These are phyloP conservation scores for Halcyon leucocephala DNA, from an alignment of 2,797 vertebrate genomes.

Conservation along the genomic window DNA sequence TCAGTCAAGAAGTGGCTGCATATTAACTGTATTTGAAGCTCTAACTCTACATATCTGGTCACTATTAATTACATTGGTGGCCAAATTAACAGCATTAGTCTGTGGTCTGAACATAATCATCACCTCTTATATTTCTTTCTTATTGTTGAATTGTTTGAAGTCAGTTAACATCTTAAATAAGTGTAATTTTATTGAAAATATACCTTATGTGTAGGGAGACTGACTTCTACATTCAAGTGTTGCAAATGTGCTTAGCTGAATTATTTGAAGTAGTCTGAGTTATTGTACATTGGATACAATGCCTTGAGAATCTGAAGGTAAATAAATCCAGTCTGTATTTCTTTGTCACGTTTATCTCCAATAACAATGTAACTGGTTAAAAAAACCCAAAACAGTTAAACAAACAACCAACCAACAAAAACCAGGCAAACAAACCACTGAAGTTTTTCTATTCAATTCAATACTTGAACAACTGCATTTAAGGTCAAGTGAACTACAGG, in stretches of 20 bases:
- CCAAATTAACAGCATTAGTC: neutral
- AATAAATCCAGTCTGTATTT: neutral
- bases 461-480: neutral
- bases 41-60: neutral
- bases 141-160: neutral
- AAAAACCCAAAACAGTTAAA: neutral
- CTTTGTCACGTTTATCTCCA: neutral
- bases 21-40: neutral
- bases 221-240: neutral
- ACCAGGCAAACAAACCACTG: neutral
- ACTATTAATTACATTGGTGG: neutral
- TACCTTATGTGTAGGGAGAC: neutral
- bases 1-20: neutral
- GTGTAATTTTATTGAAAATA: neutral
- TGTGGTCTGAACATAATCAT: neutral
- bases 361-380: neutral
- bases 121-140: neutral
- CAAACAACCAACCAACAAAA: too few species aligned
- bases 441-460: neutral
- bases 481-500: neutral
- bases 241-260: neutral
- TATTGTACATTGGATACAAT: neutral
- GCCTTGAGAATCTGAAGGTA: neutral
- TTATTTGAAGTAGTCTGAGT: neutral
- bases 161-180: neutral